Percentiles rank a stretch among this genome's conserved stretches.
These are phyloP conservation scores for Dynastes hyllus DNA, from an alignment of 2,888 invertebrate species.

Conservation along the genomic window DNA sequence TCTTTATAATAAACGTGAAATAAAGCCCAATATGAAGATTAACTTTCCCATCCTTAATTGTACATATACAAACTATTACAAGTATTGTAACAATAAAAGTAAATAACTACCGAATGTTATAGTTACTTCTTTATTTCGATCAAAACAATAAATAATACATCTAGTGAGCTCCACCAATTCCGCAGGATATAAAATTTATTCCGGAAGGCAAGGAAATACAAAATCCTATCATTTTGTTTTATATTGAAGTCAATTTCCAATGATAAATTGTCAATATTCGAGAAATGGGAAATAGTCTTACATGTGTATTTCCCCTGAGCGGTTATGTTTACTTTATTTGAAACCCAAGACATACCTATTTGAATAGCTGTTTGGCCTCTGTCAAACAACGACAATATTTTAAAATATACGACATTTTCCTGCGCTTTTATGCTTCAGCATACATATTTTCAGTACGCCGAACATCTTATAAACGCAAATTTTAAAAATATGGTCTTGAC, in stretches of 20 bases:
- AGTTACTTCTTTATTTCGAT: background rate
- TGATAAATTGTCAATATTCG: conserved; percentile 64
- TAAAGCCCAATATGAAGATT: too few relatives aligned
- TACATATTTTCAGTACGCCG: conserved; percentile 55
- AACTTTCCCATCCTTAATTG: too few relatives aligned
- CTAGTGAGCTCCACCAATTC: conserved; percentile 2
- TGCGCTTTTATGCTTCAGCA: conserved; percentile 55
- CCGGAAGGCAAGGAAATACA: conserved; percentile 54
- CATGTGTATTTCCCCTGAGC: conserved; percentile 65
- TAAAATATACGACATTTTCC: conserved; percentile 65
- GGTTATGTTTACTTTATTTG: conserved; percentile 55
- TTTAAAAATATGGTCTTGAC: background rate
- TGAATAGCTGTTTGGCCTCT: conserved; percentile 63
- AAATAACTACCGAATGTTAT: background rate
- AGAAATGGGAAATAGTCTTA: conserved; percentile 62
- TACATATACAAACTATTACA: too few relatives aligned
- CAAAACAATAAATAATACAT: conserved; percentile 13
- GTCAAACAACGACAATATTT: conserved; percentile 64
- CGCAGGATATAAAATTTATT: conserved; percentile 25
- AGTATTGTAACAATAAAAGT: too few relatives aligned
- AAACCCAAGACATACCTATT: conserved; percentile 60
- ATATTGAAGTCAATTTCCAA: conserved; percentile 66
- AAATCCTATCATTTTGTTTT: conserved; percentile 66
- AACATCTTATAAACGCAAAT: background rate
- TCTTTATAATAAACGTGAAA: too few relatives aligned